Base-by-base conservation (phyloP, 2,797 vertebrate species). In the Semotilus atromaculatus region DNA sequence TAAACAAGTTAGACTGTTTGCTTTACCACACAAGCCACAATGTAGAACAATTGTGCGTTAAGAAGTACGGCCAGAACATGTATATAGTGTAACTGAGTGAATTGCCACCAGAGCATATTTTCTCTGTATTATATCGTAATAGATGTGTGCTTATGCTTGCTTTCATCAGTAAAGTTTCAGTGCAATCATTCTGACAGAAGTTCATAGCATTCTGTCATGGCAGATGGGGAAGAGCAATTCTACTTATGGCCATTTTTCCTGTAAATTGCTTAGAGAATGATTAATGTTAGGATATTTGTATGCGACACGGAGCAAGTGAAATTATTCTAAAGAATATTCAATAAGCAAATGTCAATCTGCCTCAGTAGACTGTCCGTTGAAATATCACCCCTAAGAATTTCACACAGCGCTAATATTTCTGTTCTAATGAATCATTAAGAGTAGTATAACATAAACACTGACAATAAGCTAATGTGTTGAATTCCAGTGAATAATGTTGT, bases 401-500 rank as follows among this genome's bases (percentile, higher is more conserved):
- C 40, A 64, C 40, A 48, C 10, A 45, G 19, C 26, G 7, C 53
- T 31, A 18, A 72, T 19, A 8, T 58, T 23, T 29, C 2, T 0
- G 1, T 31, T 79, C n/a, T 64, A 79, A 45, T 45, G 0, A 64
- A 79, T 64, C 18, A 48, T 64, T 79, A 31, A 79, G 58, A 9
- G 58, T 40, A 60, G 23, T 64, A 31, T 40, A 40, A 77, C 34
- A 77, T 60, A 53, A 71, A 80, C 26, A 43, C 9, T 70, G 82
- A 78, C 73, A 60, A 43, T 70, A 70, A 60, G 34, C 48, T 70
- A 38, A 67, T 53, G 31, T 21, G 48, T 26, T 67, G n/a, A 55
- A 84, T 84, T 55, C 26, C 31, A 67, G 81, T 83, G 81, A 67
- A 83, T 75, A 72, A 82, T 64, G 53, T 48, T 86, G 85, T 78